These are phyloP conservation scores for Batillaria attramentaria DNA, from an alignment of 1,140 invertebrate genomes.

Conservation along the genomic window DNA sequence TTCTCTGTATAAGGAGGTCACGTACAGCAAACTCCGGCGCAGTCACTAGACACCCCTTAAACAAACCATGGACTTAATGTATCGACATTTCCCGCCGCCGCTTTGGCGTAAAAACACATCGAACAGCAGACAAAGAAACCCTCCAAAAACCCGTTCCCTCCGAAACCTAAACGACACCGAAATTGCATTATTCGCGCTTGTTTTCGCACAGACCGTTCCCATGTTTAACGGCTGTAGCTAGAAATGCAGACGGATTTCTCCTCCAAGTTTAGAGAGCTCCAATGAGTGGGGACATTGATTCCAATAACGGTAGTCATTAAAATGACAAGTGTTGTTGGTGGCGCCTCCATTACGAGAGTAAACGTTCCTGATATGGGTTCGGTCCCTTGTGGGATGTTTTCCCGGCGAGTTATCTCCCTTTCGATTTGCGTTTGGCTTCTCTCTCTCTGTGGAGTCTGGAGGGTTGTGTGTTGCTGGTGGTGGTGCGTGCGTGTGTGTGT, in stretches of 20 bases:
- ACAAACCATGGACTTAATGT: no score
- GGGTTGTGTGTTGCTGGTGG: no score
- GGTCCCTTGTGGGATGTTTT: neutral
- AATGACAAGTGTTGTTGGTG: constrained; percentile 18
- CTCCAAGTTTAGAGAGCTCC: neutral
- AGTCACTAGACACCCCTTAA: no score
- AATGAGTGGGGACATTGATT: constrained; percentile 8
- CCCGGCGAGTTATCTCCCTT: neutral
- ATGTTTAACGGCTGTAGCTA: neutral
- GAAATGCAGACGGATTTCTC: constrained; percentile 11
- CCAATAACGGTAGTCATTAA: constrained; percentile 20
- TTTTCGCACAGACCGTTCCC: neutral
- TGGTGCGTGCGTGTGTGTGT: neutral
- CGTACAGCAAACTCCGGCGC: no score
- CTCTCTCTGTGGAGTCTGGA: constrained; percentile 10
- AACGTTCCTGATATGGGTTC: neutral
- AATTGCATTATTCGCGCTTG: constrained; percentile 22
- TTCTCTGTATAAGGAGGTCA: no score
- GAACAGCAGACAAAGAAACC: no score
- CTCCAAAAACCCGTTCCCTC: no score
- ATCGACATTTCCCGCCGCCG: no score
- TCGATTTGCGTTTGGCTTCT: neutral
- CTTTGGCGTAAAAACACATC: no score
- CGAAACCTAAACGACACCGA: neutral
- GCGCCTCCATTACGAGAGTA: neutral